These are phyloP conservation scores for Diuraphis noxia DNA, from an alignment of 1,140 invertebrate species.

Conservation along the genomic window DNA sequence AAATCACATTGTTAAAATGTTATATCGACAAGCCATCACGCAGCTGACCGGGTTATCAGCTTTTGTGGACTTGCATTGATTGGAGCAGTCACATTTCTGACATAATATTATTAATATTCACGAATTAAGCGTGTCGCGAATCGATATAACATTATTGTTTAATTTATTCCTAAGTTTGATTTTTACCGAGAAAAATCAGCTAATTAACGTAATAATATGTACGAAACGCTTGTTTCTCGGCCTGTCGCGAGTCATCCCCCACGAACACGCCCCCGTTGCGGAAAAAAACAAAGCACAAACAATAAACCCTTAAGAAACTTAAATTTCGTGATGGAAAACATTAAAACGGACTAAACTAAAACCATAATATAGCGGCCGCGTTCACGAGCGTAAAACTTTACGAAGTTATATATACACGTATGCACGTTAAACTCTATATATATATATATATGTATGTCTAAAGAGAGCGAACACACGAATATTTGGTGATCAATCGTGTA, in stretches of 20 bases:
- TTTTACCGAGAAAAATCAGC: background rate
- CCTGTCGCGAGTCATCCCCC: background rate
- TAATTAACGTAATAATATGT: background rate
- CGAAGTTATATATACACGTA: background rate
- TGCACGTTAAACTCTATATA: background rate
- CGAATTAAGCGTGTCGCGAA: background rate
- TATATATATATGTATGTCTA: background rate
- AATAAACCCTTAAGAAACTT: background rate
- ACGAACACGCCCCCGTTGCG: background rate
- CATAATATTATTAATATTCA: background rate
- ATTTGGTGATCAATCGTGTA: slow-evolving; percentile 43
- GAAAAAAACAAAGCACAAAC: background rate
- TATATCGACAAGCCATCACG: background rate
- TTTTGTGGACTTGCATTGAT: background rate
- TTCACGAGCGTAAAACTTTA: background rate
- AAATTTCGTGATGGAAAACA: slow-evolving; percentile 9
- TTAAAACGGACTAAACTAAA: slow-evolving; percentile 8
- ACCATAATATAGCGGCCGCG: background rate
- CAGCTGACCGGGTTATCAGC: background rate
- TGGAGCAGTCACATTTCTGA: background rate
- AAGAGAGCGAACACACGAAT: background rate
- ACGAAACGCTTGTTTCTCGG: background rate
- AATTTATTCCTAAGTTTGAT: background rate
- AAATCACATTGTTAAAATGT: background rate
- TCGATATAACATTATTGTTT: background rate